Base-by-base conservation (phyloP, 2,888 invertebrate genomes). In the Hypsopygia costalis region DNA sequence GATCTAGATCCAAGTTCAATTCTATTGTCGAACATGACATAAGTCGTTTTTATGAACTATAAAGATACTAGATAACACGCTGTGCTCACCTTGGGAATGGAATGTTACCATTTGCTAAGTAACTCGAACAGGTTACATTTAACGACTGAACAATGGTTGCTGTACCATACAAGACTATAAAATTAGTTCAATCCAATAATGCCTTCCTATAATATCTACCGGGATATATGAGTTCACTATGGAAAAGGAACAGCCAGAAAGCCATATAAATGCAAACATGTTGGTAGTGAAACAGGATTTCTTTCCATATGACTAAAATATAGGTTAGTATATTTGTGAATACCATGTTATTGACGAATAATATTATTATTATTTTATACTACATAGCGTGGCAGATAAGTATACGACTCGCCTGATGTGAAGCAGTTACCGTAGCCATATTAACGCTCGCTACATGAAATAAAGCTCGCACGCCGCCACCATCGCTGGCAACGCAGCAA, bases 21-120 rank as follows among this genome's bases (percentile, higher is more conserved):
- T 44, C 43, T 58, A 65, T 63, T 62, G 52, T 58, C 41, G 49
- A 48, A 42, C 43, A 65, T 74, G 74, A 77, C 76, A 76, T 74
- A 72, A 74, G 52, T 47, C 40, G 54, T 61, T 39, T 62, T 70
- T 69, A 68, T 66, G 56, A 63, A 64, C 52, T 56, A 48, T 56
- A 58, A 58, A 65, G 69, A 70, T 69, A 66, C 57, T 46, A 69
- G 70, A 74, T 76, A 78, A 70, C 48, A 52, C 49, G 53, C 47
- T 62, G 52, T 55, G 70, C 52, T 83, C 72, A 80, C 85, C 85
- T 86, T 86, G 85, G 63, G 63, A 77, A 69, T 64, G 79, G 85
- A 85, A 85, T 85, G 85, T 70, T 61, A 68, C 64, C 63, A 64
- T 68, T 69, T 61, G 57, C 64, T 46, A 62, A 66, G 56, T 60